phyloP scores from a whole-genome alignment of 2,797 vertebrate genomes.

The Melopsittacus undulatus region DNA sequence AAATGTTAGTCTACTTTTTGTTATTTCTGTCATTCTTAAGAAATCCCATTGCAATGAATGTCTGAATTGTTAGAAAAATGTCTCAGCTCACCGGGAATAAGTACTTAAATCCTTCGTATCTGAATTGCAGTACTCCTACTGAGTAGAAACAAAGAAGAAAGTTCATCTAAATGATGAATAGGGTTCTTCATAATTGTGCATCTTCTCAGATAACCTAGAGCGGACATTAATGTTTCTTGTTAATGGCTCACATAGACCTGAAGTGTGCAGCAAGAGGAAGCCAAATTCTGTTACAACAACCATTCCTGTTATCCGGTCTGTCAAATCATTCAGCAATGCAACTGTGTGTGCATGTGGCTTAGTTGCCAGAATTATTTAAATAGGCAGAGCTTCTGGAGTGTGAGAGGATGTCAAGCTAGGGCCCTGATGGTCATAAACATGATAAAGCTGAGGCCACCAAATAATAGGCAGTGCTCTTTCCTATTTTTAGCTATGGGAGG shows the following conservation, averaged over 20 bases:
- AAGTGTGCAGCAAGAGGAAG: neutral
- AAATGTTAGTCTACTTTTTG: neutral
- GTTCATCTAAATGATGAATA: neutral
- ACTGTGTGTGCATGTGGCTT: neutral
- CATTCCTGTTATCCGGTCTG: neutral
- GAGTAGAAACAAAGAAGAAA: neutral
- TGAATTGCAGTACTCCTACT: neutral
- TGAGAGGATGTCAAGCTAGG: neutral
- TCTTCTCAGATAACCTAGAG: neutral
- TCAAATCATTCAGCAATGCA: neutral
- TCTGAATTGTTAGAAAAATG: neutral
- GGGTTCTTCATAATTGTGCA: neutral
- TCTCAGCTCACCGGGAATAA: neutral
- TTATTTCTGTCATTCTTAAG: neutral
- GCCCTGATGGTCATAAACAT: neutral
- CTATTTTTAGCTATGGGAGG: neutral
- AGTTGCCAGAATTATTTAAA: neutral
- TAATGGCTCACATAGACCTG: neutral
- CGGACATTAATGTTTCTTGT: neutral
- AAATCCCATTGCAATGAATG: neutral
- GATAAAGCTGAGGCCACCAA: neutral
- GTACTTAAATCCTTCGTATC: neutral
- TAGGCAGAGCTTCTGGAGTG: neutral
- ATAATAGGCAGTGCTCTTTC: neutral
- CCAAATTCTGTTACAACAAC: neutral